Evolutionary conservation across 1,140 invertebrate species (phyloP).

Genomic region (Dendroctonus ponderosae): DNA sequence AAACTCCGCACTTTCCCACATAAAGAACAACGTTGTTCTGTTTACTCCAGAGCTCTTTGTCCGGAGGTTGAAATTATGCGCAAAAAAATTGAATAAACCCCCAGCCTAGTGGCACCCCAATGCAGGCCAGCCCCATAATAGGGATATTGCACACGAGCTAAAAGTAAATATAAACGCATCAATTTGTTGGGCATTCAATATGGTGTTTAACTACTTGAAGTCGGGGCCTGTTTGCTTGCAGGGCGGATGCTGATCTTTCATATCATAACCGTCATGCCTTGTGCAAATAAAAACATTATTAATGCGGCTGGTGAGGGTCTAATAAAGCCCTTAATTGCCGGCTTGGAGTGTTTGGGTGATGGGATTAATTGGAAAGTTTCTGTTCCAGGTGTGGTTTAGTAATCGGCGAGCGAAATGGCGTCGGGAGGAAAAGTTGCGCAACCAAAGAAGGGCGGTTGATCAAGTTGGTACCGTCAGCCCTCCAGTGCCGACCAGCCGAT

Average conservation of each 20-base stretch:
- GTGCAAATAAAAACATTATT: constrained; percentile 3
- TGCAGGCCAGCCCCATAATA: too few species aligned
- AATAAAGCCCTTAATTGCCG: not conserved
- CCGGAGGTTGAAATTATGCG: too few species aligned
- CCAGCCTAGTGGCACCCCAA: too few species aligned
- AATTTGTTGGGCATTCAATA: constrained; percentile 42
- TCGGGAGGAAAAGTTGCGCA: constrained; percentile 93
- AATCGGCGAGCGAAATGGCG: constrained; percentile 98
- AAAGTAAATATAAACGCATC: constrained; percentile 38
- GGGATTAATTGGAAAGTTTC: constrained; percentile 8
- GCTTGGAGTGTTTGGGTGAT: constrained; percentile 1
- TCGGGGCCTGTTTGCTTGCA: constrained; percentile 25
- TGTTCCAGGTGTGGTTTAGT: constrained; percentile 92
- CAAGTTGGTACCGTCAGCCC: constrained; percentile 57
- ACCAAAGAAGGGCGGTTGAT: constrained; percentile 68
- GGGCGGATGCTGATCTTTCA: constrained; percentile 41
- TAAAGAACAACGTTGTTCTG: too few species aligned
- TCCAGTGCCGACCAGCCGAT: constrained; percentile 59
- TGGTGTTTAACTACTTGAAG: constrained; percentile 40
- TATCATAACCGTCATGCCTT: constrained; percentile 40
- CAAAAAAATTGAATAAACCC: too few species aligned
- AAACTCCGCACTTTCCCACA: too few species aligned
- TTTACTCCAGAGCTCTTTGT: too few species aligned
- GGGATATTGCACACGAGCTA: not conserved
- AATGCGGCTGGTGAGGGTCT: not conserved